Base-by-base conservation (phyloP, 2,113 vertebrate species). In the Lates calcarifer region DNA sequence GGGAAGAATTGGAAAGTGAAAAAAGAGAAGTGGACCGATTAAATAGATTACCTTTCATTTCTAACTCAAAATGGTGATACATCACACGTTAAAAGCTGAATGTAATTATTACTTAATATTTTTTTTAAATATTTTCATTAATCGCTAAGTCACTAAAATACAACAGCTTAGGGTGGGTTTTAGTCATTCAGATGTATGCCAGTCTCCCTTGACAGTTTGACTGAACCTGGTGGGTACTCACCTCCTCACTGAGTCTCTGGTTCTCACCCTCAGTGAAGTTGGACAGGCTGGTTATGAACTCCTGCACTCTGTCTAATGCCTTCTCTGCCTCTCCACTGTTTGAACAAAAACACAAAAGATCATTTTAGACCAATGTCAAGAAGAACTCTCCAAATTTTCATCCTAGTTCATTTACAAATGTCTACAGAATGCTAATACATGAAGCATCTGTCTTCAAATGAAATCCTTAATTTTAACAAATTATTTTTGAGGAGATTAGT, bases 261-360 rank as follows among this genome's bases (percentile, higher is more conserved):
- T 92, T 94, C 79, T 94, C 93, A 9, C 65, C 74, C 60, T 94
- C 87, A 64, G 82, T 87, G 65, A 94, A 91, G 68, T 70, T 90
- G 8, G 76, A 88, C 57, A 94, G 84, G 35, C 66, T 85, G 37
- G 65, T 87, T 61, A 89, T 35, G 28, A 94, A 94, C 12, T 88
- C 74, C 65, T 90, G 79, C 12, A 94, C 56, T 73, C 75, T 85
- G 20, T 84, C 43, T 2, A 87, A 73, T 22, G 88, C 76, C 12
- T 85, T 75, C 5, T 90, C 79, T 49, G 86, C 74, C 69, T 85
- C 82, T 20, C 72, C 61, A 57, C 95, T 95, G 77, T 60, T 87
- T 29, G 17, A 79, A 84, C 8, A 74, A 63, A 81, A 8, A 86
- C 45, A 79, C 22, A 73, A 69, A 8, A 78, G 10, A 41, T 6